Base-by-base conservation (phyloP, 1,140 invertebrate species). In the Aethina tumida region DNA sequence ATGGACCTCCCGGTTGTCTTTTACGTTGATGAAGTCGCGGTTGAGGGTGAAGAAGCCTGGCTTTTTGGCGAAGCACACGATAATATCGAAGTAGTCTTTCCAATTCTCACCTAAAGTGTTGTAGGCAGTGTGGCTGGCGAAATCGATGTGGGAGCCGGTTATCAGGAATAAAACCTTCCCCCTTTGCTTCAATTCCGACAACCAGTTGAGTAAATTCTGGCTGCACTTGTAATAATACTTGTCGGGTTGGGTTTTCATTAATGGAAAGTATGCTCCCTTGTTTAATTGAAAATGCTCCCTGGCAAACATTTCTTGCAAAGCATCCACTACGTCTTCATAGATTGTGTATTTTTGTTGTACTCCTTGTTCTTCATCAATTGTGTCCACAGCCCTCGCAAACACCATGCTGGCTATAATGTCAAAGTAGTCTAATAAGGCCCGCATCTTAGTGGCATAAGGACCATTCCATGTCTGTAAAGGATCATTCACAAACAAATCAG, bases 131-230 rank as follows among this genome's bases (percentile, higher is more conserved):
- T 76, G 69, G 35, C 71, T 62, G 8, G 77, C 81, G 66, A 79
- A 85, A 56, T 86, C 81, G n/a, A 70, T 65, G 55, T 81, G 71
- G 0, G 84, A 84, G 7, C 81, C 81, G 14, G 84, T 87, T n/a
- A 88, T 65, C 4, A 89, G 59, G 58, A 83, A 86, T 7, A 73
- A 63, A 34, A 70, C 67, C 39, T 75, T 77, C 5, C 69, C 64
- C 32, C 70, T 59, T 34, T 68, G 65, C 19, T 59, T 62, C 15
- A 70, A 38, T 12, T 45, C 24, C 39, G 60, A 57, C 1, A 89
- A 62, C 83, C 83, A 87, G 2, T 69, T 50, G 6, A 79, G 63
- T 2, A 81, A 65, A 19, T 69, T 59, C 2, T 55, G 31, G 39
- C 68, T 71, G 47, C 78, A 77, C 49, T 66, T 68, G 5, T 76